These are phyloP conservation scores for Epinephelus cyanopodus DNA, from an alignment of 2,113 vertebrate species.

Conservation along the genomic window DNA sequence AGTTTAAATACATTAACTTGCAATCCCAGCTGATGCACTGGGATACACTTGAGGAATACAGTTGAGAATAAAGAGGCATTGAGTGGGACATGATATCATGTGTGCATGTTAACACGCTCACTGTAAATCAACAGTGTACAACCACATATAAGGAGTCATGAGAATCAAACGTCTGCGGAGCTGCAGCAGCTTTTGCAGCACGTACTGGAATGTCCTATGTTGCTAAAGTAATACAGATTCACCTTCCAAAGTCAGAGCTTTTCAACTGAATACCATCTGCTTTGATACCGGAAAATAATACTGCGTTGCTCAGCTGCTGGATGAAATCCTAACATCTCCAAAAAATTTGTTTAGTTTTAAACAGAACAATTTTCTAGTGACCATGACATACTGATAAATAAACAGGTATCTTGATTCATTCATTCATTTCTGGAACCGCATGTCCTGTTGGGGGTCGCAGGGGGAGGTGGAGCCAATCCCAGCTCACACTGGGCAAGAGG, in stretches of 20 bases:
- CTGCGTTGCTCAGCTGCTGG: conserved; percentile 1
- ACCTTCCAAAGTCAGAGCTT: conserved; percentile 16
- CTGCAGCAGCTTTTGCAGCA: conserved; percentile 9
- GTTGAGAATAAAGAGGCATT: neutral
- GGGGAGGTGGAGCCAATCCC: too few relatives aligned
- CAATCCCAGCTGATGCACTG: neutral
- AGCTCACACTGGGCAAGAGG: too few relatives aligned
- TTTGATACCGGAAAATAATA: neutral
- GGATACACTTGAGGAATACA: neutral
- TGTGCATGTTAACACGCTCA: conserved; percentile 48
- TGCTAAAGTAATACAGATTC: conserved; percentile 13
- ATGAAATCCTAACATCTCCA: neutral
- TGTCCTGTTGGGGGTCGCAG: too few relatives aligned
- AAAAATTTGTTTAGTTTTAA: neutral
- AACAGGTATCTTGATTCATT: too few relatives aligned
- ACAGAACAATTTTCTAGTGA: too few relatives aligned
- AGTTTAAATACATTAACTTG: conserved; percentile 38
- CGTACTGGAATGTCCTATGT: conserved; percentile 28
- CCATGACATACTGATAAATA: too few relatives aligned
- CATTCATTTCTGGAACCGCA: too few relatives aligned
- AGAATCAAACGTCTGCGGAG: conserved; percentile 2
- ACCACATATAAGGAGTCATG: neutral
- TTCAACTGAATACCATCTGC: conserved; percentile 5
- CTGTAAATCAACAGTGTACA: conserved; percentile 1
- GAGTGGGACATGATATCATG: neutral